phyloP scores from a whole-genome alignment of 1,140 invertebrate species.

The Pseudomyrmex pallidus region DNA sequence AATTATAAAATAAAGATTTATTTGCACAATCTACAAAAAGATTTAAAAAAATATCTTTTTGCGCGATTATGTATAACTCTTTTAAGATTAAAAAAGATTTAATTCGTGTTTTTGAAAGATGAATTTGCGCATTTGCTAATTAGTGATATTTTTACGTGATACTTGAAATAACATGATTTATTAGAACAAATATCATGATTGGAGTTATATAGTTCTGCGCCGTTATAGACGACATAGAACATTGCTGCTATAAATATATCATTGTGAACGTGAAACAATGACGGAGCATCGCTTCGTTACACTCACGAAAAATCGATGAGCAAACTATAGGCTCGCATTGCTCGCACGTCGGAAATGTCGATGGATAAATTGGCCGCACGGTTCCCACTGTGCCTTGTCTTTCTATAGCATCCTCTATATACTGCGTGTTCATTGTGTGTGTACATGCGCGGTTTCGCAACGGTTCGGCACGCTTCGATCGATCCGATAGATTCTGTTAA shows the following conservation, averaged over 20 bases:
- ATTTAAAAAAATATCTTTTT: no score
- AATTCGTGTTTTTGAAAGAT: no score
- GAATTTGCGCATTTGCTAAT: background rate
- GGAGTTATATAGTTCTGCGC: constrained; percentile 1
- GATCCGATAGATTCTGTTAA: constrained; percentile 23
- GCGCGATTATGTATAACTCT: no score
- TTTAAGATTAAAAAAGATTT: no score
- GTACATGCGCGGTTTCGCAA: constrained; percentile 6
- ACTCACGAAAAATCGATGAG: constrained; percentile 39
- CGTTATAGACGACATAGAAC: background rate
- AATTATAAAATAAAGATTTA: background rate
- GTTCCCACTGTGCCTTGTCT: constrained; percentile 50
- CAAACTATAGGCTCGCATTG: constrained; percentile 57
- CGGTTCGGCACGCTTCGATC: constrained; percentile 24
- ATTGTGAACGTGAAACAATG: constrained; percentile 56
- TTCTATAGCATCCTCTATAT: constrained; percentile 30
- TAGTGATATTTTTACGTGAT: background rate
- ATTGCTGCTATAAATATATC: constrained; percentile 60
- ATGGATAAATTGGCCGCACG: constrained; percentile 70
- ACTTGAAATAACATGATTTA: background rate
- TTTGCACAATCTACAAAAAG: no score
- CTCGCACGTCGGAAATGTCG: constrained; percentile 62
- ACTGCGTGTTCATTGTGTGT: constrained; percentile 36
- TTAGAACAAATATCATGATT: constrained; percentile 4
- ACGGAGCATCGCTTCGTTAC: constrained; percentile 1